Evolutionary conservation across 1,140 invertebrate species (phyloP).

Genomic region (Trypoxylus dichotomus): DNA sequence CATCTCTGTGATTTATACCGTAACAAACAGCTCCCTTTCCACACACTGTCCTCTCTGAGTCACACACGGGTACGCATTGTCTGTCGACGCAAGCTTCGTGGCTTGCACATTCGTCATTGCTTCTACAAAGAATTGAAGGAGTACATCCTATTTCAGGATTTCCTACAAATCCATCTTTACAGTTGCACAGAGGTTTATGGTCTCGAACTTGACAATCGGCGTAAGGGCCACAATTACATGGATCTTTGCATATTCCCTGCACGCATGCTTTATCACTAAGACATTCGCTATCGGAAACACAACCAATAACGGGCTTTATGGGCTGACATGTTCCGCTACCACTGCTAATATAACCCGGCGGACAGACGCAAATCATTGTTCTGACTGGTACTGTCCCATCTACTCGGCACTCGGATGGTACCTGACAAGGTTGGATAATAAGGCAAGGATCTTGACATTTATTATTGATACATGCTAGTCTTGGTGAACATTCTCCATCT

Average conservation of each 20-base stretch:
- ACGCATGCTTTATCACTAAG: conserved; percentile 74
- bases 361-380: conserved; percentile 87
- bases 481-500: conserved; percentile 79
- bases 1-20: conserved; percentile 74
- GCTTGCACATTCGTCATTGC: conserved; percentile 73
- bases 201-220: conserved; percentile 78
- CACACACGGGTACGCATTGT: conserved; percentile 77
- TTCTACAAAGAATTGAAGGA: conserved; percentile 68
- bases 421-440: conserved; percentile 74
- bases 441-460: conserved; percentile 83
- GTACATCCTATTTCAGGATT: conserved; percentile 77
- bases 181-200: conserved; percentile 84
- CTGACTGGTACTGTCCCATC: conserved; percentile 77
- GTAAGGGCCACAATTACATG: conserved; percentile 79
- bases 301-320: conserved; percentile 68
- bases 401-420: conserved; percentile 79
- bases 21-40: conserved; percentile 67
- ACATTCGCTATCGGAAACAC: conserved; percentile 76
- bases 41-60: conserved; percentile 58
- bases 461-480: conserved; percentile 77
- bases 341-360: conserved; percentile 82
- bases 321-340: conserved; percentile 78
- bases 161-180: conserved; percentile 76
- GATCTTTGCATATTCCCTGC: conserved; percentile 76
- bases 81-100: conserved; percentile 77